A percentile compares a stretch with the other conserved stretches of the same genome.
Conservation (phyloP, 2,888 invertebrate genomes). For the Nymphalis polychloros region DNA sequence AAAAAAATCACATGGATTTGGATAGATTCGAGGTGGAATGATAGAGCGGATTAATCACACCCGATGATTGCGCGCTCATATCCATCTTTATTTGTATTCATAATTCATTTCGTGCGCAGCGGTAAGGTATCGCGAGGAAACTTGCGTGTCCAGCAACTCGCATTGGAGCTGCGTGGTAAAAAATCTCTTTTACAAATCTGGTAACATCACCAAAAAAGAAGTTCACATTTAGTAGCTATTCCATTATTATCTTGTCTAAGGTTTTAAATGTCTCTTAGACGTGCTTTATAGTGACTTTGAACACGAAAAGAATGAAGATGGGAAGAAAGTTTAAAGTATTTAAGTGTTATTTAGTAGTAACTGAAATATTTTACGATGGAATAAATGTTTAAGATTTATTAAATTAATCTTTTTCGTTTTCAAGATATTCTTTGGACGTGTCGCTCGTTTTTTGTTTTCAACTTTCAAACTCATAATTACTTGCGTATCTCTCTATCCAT, state of each 20-base stretch:
- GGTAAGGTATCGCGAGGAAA: too few species aligned
- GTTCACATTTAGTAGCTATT: neutral
- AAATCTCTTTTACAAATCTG: neutral
- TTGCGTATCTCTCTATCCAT: too few species aligned
- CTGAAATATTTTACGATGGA: neutral
- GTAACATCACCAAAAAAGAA: too few species aligned
- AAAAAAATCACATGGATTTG: too few species aligned
- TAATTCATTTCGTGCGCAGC: too few species aligned
- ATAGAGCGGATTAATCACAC: neutral
- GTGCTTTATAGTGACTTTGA: constrained; percentile 12
- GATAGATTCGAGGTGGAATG: neutral
- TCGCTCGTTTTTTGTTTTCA: too few species aligned
- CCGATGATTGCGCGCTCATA: too few species aligned
- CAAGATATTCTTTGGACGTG: neutral
- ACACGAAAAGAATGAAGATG: constrained; percentile 11
- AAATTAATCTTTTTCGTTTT: neutral
- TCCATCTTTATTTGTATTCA: too few species aligned
- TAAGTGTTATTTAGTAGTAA: constrained; percentile 9
- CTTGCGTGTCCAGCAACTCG: too few species aligned
- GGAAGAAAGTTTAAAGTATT: constrained; percentile 8
- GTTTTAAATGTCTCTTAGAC: constrained; percentile 9
- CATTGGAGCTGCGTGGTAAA: too few species aligned
- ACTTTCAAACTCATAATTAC: too few species aligned
- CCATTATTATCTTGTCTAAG: neutral
- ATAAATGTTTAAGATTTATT: neutral